Evolutionary conservation across 2,797 vertebrate genomes (phyloP).

Genomic region (Mormyrus hasselquistii): DNA sequence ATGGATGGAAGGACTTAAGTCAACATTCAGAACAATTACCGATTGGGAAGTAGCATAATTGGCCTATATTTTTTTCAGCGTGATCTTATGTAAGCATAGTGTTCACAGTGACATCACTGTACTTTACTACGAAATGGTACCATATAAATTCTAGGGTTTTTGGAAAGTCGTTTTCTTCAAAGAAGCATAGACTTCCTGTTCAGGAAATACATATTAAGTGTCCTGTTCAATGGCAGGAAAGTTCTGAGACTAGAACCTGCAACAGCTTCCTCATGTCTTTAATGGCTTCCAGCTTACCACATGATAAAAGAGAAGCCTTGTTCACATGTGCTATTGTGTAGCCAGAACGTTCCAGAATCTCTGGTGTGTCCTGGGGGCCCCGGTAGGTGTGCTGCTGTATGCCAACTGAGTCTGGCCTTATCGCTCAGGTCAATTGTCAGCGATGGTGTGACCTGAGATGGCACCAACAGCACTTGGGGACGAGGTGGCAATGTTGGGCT

Average conservation of each 20-base stretch:
- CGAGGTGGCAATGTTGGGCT: neutral
- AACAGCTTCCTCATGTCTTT: neutral
- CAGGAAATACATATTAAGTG: neutral
- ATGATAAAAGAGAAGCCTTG: neutral
- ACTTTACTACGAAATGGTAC: neutral
- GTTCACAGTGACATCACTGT: neutral
- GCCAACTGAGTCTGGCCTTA: neutral
- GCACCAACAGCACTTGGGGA: neutral
- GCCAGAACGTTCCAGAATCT: neutral
- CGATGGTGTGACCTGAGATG: neutral
- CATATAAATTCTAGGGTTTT: neutral
- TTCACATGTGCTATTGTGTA: neutral
- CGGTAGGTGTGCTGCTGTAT: neutral
- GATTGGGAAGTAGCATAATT: neutral
- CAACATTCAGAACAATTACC: neutral
- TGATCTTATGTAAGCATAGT: neutral
- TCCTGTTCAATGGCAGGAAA: neutral
- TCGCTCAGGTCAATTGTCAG: neutral
- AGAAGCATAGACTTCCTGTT: neutral
- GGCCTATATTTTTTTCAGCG: neutral
- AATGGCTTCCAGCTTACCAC: constrained; percentile 2
- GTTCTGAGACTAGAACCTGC: constrained; percentile 3
- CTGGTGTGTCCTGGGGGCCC: neutral
- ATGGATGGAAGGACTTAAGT: neutral
- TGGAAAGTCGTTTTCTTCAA: neutral